Base-by-base conservation (phyloP, 2,888 invertebrate species). In the Callosobruchus maculatus region DNA sequence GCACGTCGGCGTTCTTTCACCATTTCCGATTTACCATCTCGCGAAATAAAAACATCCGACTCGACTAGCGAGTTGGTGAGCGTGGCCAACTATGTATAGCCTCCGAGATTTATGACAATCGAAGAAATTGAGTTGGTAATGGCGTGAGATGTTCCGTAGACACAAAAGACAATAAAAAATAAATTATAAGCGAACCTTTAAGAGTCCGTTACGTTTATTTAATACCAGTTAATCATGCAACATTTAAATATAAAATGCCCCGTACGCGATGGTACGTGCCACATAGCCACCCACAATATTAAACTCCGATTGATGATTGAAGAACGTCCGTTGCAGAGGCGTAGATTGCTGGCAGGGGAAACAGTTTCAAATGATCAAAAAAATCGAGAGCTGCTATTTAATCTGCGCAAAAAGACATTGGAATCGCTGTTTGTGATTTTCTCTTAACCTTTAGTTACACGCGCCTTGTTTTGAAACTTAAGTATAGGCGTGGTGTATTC, bases 221-320 rank as follows among this genome's bases (percentile, higher is more conserved):
- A 87, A 87, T 87, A 87, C 85, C 83, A 81, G 84, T 83, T 87
- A 87, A 87, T 87, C 87, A 87, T 87, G 87, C 87, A 86, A 86
- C 85, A 87, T 87, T 87, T 87, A 87, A 87, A 87, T 87, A 86
- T 86, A 87, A 86, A 87, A 85, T 86, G 82, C 85, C 86, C 85
- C 81, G 87, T 85, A 87, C 87, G 82, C 81, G 83, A 82, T 87
- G 87, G 87, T 86, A 87, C 83, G 82, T 80, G 81, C 80, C 80
- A 81, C 79, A 80, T 80, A 81, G 78, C 80, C 80, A 81, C 79
- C 80, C 81, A 80, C 81, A 74, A 80, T 80, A 80, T 77, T 73
- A 76, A 77, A 72, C 79, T 75, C 77, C 76, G 75, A 77, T 49
- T 77, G 74, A 71, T 67, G 68, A 68, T 68, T 68, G 49, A 49